Conservation (phyloP, 2,113 vertebrate species). For the Nyctibius bracteatus region DNA sequence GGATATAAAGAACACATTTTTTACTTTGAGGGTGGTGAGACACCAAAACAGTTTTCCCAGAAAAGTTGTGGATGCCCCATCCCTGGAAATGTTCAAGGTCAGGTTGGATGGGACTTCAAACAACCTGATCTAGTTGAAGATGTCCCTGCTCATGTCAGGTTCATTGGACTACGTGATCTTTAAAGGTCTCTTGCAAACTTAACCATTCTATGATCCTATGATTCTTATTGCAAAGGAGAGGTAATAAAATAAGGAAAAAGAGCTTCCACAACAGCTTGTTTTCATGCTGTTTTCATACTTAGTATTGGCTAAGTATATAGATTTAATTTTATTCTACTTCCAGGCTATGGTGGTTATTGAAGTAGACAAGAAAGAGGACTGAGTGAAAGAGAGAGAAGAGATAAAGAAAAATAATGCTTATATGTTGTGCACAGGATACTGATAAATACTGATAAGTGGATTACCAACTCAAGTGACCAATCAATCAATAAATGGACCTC, state of each 20-base stretch:
- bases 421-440: not conserved
- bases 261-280: not conserved
- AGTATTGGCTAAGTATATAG: not conserved
- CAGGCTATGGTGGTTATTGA: not conserved
- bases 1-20: not conserved
- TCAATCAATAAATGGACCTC: not conserved
- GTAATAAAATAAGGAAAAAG: not conserved
- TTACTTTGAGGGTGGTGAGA: not conserved
- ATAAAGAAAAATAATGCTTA: not conserved
- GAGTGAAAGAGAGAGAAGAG: not conserved
- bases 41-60: not conserved
- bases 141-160: not conserved
- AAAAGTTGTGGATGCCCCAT: not conserved
- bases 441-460: not conserved
- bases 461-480: not conserved
- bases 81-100: not conserved
- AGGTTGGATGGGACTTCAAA: fast-evolving
- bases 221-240: not conserved
- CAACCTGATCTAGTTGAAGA: fast-evolving
- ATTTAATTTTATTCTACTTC: not conserved
- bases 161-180: not conserved
- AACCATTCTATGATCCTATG: not conserved
- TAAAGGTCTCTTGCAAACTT: not conserved
- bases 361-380: not conserved
- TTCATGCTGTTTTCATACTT: not conserved